Percentiles rank a stretch among this genome's conserved stretches.
These are phyloP conservation scores for Sisyra terminalis DNA, from an alignment of 2,888 invertebrate genomes.

Conservation along the genomic window DNA sequence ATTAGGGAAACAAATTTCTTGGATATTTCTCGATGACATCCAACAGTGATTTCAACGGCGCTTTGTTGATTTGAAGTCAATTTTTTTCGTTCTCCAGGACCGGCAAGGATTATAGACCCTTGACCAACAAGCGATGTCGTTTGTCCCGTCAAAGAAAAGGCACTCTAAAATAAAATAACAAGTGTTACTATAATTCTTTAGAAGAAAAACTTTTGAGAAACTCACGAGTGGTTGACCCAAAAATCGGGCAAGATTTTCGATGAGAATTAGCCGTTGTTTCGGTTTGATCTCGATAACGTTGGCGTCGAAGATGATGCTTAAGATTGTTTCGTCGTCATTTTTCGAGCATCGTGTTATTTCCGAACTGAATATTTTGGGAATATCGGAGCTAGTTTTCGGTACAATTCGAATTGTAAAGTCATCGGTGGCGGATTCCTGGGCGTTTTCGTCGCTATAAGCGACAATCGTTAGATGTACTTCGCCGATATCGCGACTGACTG, in stretches of 20 bases:
- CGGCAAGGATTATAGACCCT: conserved; percentile 31
- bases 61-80: conserved; percentile 28
- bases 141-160: conserved; percentile 32
- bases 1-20: conserved; percentile 45
- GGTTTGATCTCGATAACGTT: conserved; percentile 45
- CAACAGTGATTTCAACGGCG: conserved; percentile 43
- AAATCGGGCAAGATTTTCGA: conserved; percentile 54
- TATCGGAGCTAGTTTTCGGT: conserved; percentile 2
- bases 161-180: conserved; percentile 26
- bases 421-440: conserved; percentile 34
- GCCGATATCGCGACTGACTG: conserved; percentile 48
- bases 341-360: no score
- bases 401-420: conserved; percentile 38
- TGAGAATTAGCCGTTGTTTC: conserved; percentile 43
- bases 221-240: conserved; percentile 50
- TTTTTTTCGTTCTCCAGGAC: conserved; percentile 31
- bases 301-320: conserved; percentile 51
- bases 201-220: conserved; percentile 8
- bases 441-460: conserved; percentile 25
- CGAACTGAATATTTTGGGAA: no score
- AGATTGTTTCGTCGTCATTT: conserved; percentile 28
- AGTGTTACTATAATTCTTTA: conserved; percentile 3
- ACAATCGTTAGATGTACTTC: conserved; percentile 44
- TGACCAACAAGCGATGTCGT: conserved; percentile 24
- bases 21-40: conserved; percentile 57